phyloP scores from a whole-genome alignment of 1,140 invertebrate species.

The Fopius arisanus region DNA sequence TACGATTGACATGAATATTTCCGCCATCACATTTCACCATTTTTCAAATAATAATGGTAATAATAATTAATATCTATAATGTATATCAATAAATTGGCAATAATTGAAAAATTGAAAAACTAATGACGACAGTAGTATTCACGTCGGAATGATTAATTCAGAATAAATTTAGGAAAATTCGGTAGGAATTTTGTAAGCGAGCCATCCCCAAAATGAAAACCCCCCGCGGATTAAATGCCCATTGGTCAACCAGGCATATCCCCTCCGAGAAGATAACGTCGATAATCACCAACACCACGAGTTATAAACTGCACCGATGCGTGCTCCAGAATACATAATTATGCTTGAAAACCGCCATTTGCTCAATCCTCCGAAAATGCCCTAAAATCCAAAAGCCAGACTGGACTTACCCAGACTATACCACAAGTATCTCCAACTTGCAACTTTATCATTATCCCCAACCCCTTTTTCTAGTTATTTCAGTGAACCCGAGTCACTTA shows the following conservation, averaged over 20 bases:
- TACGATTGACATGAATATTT: no score
- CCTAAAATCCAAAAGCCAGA: not conserved
- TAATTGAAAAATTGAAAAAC: no score
- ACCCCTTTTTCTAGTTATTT: not conserved
- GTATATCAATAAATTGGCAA: no score
- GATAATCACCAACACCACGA: conserved; percentile 16
- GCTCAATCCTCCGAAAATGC: not conserved
- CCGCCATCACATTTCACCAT: no score
- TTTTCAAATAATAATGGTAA: no score
- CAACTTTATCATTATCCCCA: not conserved
- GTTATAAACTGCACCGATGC: conserved; percentile 12
- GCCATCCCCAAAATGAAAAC: not conserved
- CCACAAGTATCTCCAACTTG: not conserved
- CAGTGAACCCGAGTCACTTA: not conserved
- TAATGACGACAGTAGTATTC: no score
- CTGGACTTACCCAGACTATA: not conserved
- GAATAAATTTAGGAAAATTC: not conserved
- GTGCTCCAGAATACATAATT: conserved; percentile 23
- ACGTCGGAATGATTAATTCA: no score
- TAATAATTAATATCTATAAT: no score
- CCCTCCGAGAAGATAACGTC: conserved; percentile 15
- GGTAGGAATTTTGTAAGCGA: not conserved
- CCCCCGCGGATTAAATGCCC: not conserved
- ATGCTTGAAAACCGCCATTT: not conserved
- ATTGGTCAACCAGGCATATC: not conserved